These are phyloP conservation scores for Drosophila lacicola DNA, from an alignment of 2,888 invertebrate genomes.

Conservation along the genomic window DNA sequence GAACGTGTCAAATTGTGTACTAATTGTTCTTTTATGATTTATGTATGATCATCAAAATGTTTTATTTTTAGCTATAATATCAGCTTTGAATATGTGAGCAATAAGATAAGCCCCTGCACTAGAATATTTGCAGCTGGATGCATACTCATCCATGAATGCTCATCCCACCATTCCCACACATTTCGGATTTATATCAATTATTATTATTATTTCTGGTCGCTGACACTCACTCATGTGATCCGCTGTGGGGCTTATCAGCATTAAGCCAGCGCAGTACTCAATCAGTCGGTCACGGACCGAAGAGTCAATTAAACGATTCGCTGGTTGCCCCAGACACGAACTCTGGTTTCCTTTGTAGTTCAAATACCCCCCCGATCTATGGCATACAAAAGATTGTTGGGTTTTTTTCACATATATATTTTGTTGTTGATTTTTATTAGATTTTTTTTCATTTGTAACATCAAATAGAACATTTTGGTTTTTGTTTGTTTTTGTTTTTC, in stretches of 20 bases:
- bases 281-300: constrained; percentile 25
- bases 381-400: constrained; percentile 4
- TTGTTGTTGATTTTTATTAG: constrained; percentile 45
- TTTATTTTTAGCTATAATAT: no score
- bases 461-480: constrained; percentile 76
- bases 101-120: no score
- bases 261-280: constrained; percentile 11
- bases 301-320: constrained; percentile 27
- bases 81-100: no score
- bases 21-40: no score
- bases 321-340: constrained; percentile 2
- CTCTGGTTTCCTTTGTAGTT: constrained; percentile 17
- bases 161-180: no score
- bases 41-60: no score
- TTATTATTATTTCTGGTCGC: neutral
- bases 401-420: constrained; percentile 32
- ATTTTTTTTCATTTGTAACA: constrained; percentile 76
- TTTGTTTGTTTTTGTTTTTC: constrained; percentile 21
- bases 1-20: no score
- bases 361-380: constrained; percentile 3
- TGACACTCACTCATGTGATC: constrained; percentile 22
- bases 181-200: no score
- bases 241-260: constrained; percentile 27
- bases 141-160: no score
- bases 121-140: no score